phyloP scores from a whole-genome alignment of 2,113 vertebrate species.

The Ceyx cyanopectus region DNA sequence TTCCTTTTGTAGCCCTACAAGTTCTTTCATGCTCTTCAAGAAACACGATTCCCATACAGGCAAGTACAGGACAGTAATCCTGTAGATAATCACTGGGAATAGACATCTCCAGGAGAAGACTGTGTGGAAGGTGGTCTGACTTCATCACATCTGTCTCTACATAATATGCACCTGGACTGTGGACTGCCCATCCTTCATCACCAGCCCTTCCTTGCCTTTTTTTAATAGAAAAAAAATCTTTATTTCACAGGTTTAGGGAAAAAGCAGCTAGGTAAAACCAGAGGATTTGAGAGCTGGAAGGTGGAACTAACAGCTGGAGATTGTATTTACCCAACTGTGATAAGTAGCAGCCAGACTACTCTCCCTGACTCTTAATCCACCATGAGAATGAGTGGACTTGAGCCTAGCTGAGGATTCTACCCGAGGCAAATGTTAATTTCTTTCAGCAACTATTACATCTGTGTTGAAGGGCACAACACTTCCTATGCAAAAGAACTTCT shows the following conservation, averaged over 20 bases:
- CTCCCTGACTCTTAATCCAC: not conserved
- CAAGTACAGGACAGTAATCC: not conserved
- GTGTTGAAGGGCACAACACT: not conserved
- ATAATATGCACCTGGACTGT: accelerated
- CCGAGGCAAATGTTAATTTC: not conserved
- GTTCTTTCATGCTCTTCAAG: not conserved
- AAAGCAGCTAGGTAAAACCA: not conserved
- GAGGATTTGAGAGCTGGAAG: not conserved
- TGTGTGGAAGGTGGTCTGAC: not conserved
- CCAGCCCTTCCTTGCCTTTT: not conserved
- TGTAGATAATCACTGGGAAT: not conserved
- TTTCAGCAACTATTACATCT: not conserved
- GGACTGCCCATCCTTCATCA: not conserved
- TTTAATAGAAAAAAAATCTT: not conserved
- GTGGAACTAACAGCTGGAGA: constrained; percentile 27
- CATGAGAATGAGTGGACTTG: not conserved
- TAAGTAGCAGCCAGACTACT: not conserved
- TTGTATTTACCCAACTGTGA: not conserved
- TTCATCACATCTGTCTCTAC: not conserved
- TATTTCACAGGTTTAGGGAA: not conserved
- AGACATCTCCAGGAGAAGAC: not conserved
- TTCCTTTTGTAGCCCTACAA: not conserved
- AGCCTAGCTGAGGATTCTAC: not conserved
- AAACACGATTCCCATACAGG: not conserved
- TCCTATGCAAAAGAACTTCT: not conserved